Conservation (phyloP, 2,797 vertebrate genomes). For the Avahi laniger region DNA sequence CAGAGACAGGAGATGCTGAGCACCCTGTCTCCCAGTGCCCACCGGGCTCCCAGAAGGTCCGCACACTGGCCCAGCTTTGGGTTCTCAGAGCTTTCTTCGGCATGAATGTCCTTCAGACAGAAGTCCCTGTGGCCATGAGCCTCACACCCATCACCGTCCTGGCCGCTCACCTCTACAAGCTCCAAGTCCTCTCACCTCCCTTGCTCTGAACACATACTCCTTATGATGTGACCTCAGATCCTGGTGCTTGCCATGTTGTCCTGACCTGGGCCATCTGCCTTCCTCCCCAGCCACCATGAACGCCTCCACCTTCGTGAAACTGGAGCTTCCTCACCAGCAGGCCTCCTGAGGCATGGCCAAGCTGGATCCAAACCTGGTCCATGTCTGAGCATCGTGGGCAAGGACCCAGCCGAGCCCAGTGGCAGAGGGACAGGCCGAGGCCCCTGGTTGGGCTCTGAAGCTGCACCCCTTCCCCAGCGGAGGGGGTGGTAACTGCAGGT, state of each 20-base stretch:
- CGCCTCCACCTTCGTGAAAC: background rate
- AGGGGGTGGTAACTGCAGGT: rapidly evolving
- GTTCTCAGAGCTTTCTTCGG: background rate
- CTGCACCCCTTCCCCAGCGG: background rate
- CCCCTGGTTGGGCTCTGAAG: background rate
- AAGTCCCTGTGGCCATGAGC: background rate
- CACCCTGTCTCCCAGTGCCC: rapidly evolving
- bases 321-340: background rate
- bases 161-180: background rate
- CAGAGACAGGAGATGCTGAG: rapidly evolving
- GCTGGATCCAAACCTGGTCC: background rate
- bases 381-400: background rate
- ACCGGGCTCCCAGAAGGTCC: no score
- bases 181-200: background rate
- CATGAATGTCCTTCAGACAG: background rate
- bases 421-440: rapidly evolving
- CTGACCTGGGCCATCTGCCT: background rate
- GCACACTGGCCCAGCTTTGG: rapidly evolving
- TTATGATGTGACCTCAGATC: background rate
- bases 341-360: no score
- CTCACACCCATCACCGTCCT: background rate
- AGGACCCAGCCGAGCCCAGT: background rate
- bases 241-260: no score
- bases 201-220: background rate
- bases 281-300: background rate